A percentile compares a stretch with the other conserved stretches of the same genome.
phyloP scores from a whole-genome alignment of 2,888 invertebrate species.

The Eristalinus aeneus region DNA sequence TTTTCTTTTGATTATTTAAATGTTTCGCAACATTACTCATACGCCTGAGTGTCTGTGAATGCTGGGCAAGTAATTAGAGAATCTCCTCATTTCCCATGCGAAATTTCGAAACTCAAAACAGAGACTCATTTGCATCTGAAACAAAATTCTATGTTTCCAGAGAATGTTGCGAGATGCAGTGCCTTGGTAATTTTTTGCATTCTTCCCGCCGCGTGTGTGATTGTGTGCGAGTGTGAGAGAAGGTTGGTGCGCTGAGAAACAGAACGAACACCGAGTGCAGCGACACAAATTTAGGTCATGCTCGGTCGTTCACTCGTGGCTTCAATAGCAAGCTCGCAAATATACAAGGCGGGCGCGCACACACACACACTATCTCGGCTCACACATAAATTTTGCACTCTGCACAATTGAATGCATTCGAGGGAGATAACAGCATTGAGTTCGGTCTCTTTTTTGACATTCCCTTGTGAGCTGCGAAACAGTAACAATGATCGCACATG shows the following conservation, averaged over 20 bases:
- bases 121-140: conserved; percentile 27
- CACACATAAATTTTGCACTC: conserved; percentile 60
- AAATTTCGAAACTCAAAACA: conserved; percentile 40
- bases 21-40: conserved; percentile 70
- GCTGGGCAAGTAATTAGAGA: conserved; percentile 1
- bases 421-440: neutral
- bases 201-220: conserved; percentile 50
- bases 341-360: neutral
- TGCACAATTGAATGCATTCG: conserved; percentile 47
- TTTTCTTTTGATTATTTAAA: conserved; percentile 72
- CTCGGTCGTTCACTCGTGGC: conserved; percentile 82
- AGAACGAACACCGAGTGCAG: conserved; percentile 81
- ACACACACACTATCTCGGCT: conserved; percentile 15
- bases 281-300: conserved; percentile 87
- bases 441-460: conserved; percentile 65
- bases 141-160: conserved; percentile 18
- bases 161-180: conserved; percentile 67
- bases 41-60: conserved; percentile 36
- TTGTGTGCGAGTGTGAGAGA: conserved; percentile 10
- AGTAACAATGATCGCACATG: conserved; percentile 63
- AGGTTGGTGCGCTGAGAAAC: conserved; percentile 29
- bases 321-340: conserved; percentile 56
- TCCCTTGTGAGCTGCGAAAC: conserved; percentile 57
- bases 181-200: conserved; percentile 59
- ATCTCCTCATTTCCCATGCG: neutral